phyloP scores from a whole-genome alignment of 2,888 invertebrate species.

The Thereva nobilitata region DNA sequence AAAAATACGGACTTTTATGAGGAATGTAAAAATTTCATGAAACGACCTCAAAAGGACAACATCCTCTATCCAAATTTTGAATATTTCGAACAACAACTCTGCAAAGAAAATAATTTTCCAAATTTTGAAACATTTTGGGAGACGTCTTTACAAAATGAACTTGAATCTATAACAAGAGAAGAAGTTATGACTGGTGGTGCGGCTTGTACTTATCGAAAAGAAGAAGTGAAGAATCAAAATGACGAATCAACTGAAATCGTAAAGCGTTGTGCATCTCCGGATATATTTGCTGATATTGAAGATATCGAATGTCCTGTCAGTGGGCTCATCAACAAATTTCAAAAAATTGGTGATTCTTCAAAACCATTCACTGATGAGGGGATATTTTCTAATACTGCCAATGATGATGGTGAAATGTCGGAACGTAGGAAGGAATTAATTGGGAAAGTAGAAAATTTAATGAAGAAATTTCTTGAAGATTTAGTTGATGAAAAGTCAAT shows the following conservation, averaged over 20 bases:
- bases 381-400: background rate
- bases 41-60: slow-evolving; percentile 36
- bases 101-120: slow-evolving; percentile 10
- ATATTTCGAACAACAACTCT: slow-evolving; percentile 28
- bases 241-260: background rate
- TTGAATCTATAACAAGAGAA: slow-evolving; percentile 8
- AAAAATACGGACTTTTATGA: slow-evolving; percentile 23
- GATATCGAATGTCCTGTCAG: no score
- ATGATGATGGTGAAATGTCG: background rate
- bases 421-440: slow-evolving; percentile 14
- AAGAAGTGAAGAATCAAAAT: background rate
- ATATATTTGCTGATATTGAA: background rate
- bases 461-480: slow-evolving; percentile 8
- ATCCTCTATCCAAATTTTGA: slow-evolving; percentile 39
- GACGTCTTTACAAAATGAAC: slow-evolving; percentile 20
- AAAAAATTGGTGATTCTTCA: no score
- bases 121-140: slow-evolving; percentile 16
- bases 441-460: slow-evolving; percentile 19
- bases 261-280: background rate
- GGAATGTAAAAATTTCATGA: slow-evolving; percentile 39
- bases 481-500: slow-evolving; percentile 9
- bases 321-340: no score
- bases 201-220: background rate
- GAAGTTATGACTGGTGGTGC: background rate
- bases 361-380: background rate